Base-by-base conservation (phyloP, 2,888 invertebrate genomes). In the Acanthosepion esculentum region DNA sequence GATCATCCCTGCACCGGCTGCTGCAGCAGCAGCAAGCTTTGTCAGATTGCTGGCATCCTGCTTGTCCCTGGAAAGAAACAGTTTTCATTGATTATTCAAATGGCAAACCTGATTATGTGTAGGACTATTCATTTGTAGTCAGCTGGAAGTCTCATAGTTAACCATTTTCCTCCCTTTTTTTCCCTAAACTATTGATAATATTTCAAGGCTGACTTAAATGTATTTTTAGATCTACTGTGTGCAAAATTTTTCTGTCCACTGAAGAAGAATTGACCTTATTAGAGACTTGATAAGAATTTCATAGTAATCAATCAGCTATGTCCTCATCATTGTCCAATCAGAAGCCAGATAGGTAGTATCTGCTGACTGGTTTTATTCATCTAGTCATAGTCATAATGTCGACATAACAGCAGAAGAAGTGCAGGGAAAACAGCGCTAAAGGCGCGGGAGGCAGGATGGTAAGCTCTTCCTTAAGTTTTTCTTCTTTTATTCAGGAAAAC, bases 381-480 rank as follows among this genome's bases (percentile, higher is more conserved):
- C 93, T 93, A n/a, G 50, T 93, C 93, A 53, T 93, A 53, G 93
- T 53, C 93, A 93, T 48, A 93, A 93, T 93, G 93, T 53, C 93
- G 53, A 93, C 50, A 93, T 93, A 93, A 93, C 93, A 93, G 53
- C 93, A 93, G 12, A 93, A 93, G 93, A 48, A 93, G 93, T 50
- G 93, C 50, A 93, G 53, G 93, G 48, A n/a, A 93, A 53, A 93
- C 48, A 93, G 93, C 93, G 93, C 93, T 93, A 93, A 93, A 48
- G 93, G 93, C 93, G 93, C 93, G 93, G 93, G 93, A 93, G 93
- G 53, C 93, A 93, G 93, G 53, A 93, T 93, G 93, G 93, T 93
- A 93, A 93, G 93, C 93, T 10, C 33, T 29, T 48, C 6, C 48
- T 41, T 92, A 20, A 29, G 8, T 18, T 29, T 92, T 50, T 48